Base-by-base conservation (phyloP, 1,140 invertebrate species). In the Meloidogyne floridensis region DNA sequence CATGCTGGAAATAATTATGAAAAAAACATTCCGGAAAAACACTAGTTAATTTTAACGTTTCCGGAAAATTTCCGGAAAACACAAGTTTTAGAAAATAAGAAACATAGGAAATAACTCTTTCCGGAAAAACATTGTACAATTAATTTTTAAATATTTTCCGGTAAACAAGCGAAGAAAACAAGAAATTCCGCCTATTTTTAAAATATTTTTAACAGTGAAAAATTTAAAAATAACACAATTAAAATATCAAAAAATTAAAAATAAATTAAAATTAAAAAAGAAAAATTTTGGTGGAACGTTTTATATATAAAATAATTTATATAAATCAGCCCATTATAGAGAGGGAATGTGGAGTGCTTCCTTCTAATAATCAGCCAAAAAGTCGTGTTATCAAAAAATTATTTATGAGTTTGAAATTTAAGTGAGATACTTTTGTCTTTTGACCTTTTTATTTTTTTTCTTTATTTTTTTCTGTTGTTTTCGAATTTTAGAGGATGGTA, bases 241-340 rank as follows among this genome's bases (percentile, higher is more conserved):
- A 20, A 20, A 20, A 32, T 5, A 73, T 2, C 1, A 32, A 32
- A 15, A 42, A 73, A 73, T 73, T 32, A 32, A 32, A 32, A 32
- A 32, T 32, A 32, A 32, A 32, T 32, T 32, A 32, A 32, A 18
- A 53, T 15, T 47, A 47, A 42, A 73, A 42, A 73, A 73, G 51
- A 42, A 73, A 73, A 32, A 32, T 18, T n/a, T 73, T 73, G n/a
- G 59, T 65, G 59, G 59, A 65, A 65, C 59, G 59, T 65, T 65
- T 65, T 65, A 65, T 65, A 65, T 65, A 20, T 20, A 20, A 20
- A 20, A 20, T 20, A 65, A 65, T n/a, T 65, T 65, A 65, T 65
- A 65, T 65, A 65, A 59, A 65, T 65, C 59, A 65, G 59, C 59
- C 59, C 59, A 65, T n/a, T 65, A 65, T n/a, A 65, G 4, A 65